Evolutionary conservation across 2,113 vertebrate genomes (phyloP).

Genomic region (Tenrec ecaudatus): DNA sequence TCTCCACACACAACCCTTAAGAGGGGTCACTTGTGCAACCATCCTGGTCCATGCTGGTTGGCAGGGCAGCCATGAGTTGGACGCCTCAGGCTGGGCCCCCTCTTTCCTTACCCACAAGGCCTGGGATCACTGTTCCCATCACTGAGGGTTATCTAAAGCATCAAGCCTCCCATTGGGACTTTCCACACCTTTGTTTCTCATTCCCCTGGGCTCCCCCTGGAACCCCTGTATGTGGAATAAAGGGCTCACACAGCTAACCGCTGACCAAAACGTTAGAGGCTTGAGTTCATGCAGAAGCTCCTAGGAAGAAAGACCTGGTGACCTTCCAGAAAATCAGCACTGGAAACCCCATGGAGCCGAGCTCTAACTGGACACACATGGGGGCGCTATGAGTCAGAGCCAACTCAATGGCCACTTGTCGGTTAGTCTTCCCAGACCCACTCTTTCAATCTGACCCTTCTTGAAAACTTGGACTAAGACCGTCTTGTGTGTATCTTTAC

Average conservation of each 20-base stretch:
- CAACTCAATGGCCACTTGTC: not conserved
- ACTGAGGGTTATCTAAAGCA: not conserved
- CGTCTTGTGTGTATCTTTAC: not conserved
- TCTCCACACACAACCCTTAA: not conserved
- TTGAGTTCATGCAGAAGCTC: not conserved
- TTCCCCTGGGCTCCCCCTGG: not conserved
- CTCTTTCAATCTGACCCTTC: not conserved
- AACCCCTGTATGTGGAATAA: not conserved
- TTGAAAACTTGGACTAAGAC: not conserved
- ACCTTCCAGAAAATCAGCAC: not conserved
- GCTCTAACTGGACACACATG: not conserved
- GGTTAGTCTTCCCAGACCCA: not conserved
- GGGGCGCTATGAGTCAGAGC: not conserved
- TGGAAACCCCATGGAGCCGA: not conserved
- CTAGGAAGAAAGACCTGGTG: not conserved
- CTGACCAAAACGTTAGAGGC: not conserved
- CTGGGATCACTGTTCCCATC: accelerated
- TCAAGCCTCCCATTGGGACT: not conserved
- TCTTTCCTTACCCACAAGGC: not conserved
- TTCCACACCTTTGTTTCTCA: not conserved
- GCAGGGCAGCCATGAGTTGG: not conserved
- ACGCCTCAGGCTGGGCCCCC: accelerated
- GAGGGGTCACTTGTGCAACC: not conserved
- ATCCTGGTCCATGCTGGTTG: not conserved
- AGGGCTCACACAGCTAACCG: not conserved